A percentile compares a stretch with the other conserved stretches of the same genome.
phyloP scores from a whole-genome alignment of 2,113 vertebrate species.

The Xenopus borealis region DNA sequence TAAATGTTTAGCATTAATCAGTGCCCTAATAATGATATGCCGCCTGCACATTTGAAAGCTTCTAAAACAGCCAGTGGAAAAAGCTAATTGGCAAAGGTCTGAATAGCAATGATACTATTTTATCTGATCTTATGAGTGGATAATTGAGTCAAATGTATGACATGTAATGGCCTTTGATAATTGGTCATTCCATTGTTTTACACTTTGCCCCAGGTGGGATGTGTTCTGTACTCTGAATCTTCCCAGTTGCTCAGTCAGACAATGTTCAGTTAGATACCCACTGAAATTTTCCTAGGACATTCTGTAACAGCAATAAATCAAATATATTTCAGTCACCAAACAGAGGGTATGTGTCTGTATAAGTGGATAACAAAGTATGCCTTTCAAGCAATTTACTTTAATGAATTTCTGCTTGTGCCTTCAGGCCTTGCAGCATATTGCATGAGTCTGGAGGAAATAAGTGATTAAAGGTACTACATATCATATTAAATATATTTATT shows the following conservation, averaged over 20 bases:
- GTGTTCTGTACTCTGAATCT: no score
- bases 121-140: no score
- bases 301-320: background rate
- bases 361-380: background rate
- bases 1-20: no score
- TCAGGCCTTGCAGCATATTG: background rate
- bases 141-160: no score
- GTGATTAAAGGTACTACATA: constrained; percentile 6
- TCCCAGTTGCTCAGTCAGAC: no score
- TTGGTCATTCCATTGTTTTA: no score
- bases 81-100: background rate
- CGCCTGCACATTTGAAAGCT: background rate
- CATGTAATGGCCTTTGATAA: no score
- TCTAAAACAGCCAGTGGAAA: background rate
- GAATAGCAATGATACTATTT: background rate
- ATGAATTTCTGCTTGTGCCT: background rate
- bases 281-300: background rate
- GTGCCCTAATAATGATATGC: background rate
- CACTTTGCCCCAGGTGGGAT: no score
- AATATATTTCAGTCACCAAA: background rate
- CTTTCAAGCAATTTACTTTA: no score
- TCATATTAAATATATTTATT: constrained; percentile 12
- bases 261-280: background rate
- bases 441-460: background rate
- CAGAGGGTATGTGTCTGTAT: background rate